phyloP scores from a whole-genome alignment of 2,888 invertebrate genomes.

The Allygus modestus region DNA sequence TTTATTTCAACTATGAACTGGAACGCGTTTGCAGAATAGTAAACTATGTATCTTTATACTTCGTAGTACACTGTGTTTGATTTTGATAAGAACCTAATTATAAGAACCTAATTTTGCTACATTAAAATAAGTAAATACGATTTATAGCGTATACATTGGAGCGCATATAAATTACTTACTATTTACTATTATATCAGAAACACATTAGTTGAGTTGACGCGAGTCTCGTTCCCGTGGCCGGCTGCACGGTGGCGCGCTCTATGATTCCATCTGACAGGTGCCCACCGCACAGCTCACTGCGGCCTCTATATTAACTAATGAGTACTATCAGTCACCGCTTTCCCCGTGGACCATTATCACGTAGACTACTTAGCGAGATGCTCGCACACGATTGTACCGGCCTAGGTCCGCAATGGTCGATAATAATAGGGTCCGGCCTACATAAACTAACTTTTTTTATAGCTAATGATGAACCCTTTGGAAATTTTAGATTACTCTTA shows the following conservation, averaged over 20 bases:
- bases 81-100: too few species aligned
- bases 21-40: too few species aligned
- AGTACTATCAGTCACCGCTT: constrained; percentile 49
- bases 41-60: too few species aligned
- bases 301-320: constrained; percentile 50
- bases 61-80: too few species aligned
- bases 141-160: too few species aligned
- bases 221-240: background rate
- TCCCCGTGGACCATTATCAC: constrained; percentile 40
- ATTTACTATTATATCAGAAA: too few species aligned
- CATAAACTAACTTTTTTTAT: constrained; percentile 33
- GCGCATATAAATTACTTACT: too few species aligned
- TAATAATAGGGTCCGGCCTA: constrained; percentile 29
- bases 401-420: constrained; percentile 21
- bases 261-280: constrained; percentile 34
- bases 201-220: too few species aligned
- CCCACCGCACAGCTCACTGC: background rate
- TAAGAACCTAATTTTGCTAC: too few species aligned
- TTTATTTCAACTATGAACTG: too few species aligned
- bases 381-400: constrained; percentile 6
- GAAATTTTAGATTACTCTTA: background rate
- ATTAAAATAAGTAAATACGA: too few species aligned
- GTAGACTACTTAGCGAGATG: constrained; percentile 46
- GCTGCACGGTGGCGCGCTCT: constrained; percentile 14
- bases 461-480: background rate